Conservation (phyloP, 2,888 invertebrate genomes). For the Chromoteleia sp. region DNA sequence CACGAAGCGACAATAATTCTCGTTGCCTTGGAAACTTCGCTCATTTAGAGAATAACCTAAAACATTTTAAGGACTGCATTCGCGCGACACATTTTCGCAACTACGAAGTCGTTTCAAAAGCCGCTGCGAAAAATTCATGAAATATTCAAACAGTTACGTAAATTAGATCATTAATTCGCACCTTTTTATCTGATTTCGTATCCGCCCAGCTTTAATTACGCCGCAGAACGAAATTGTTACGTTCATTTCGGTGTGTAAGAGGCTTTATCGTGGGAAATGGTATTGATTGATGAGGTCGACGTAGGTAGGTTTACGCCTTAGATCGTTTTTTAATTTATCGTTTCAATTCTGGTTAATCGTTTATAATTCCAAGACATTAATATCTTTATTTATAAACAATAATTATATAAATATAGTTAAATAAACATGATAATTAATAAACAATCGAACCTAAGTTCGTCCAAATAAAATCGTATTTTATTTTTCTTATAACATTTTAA, state of each 20-base stretch:
- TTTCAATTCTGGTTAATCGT: constrained; percentile 6
- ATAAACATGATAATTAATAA: too few relatives aligned
- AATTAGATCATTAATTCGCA: constrained; percentile 43
- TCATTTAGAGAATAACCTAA: constrained; percentile 64
- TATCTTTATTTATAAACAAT: too few relatives aligned
- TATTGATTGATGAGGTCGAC: constrained; percentile 4
- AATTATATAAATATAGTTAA: too few relatives aligned
- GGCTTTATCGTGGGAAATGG: constrained; percentile 13
- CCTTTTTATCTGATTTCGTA: constrained; percentile 45
- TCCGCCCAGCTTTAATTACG: constrained; percentile 32
- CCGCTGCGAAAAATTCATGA: constrained; percentile 50
- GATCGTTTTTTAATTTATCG: neutral
- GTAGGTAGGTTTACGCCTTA: too few relatives aligned
- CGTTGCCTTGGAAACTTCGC: constrained; percentile 67
- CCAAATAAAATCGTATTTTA: too few relatives aligned
- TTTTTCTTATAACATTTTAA: too few relatives aligned
- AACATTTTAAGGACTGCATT: constrained; percentile 64
- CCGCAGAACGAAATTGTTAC: constrained; percentile 16
- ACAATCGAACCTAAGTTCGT: too few relatives aligned
- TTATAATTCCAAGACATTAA: too few relatives aligned
- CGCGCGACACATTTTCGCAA: constrained; percentile 46
- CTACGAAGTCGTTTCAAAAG: constrained; percentile 18
- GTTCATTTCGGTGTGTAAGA: constrained; percentile 11
- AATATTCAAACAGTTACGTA: constrained; percentile 49
- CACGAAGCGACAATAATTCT: constrained; percentile 68